Base-by-base conservation (phyloP, 2,113 vertebrate species). In the Lagopus muta region DNA sequence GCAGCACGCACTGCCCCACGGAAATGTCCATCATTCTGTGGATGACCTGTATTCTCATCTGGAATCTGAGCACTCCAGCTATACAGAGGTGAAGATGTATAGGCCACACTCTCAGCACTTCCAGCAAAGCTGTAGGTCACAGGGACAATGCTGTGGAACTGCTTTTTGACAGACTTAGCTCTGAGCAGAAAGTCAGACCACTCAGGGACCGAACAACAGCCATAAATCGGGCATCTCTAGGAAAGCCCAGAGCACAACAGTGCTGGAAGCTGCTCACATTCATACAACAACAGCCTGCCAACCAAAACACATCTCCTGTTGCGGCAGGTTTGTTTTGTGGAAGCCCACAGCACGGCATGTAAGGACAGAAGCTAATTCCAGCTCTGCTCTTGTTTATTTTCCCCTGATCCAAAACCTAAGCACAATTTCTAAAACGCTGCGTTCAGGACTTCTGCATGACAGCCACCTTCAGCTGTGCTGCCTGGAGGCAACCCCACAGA, bases 331-430 rank as follows among this genome's bases (percentile, higher is more conserved):
- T 74, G 90, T 43, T 75, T 83, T 88, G 65, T 83, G 57, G 65
- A 93, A 62, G 24, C 60, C 64, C 3, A 5, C 0, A 86, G 47
- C 65, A 91, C 25, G 83, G 82, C 90, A 40, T 6, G 82, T 88
- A 83, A 90, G 43, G 72, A 64, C 52, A 82, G 89, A 80, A 88
- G 79, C 72, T 69, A 22, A 27, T 60, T 43, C 75, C 60, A 76
- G 21, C 58, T n/a, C 65, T 8, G 0, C 6, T 8, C n/a, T 45
- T 80, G 58, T 78, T 72, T 87, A 34, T 15, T 71, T 92, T 76
- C 34, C 64, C 54, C 93, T 86, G 52, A 78, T 18, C 34, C 47
- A 66, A 69, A 71, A 55, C n/a, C 57, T 16, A 80, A 80, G 60
- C 8, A 47, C 38, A 25, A 19, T 25, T 91, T 61, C 78, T 27